phyloP scores from a whole-genome alignment of 1,140 invertebrate species.

The Calephelis virginiensis region DNA sequence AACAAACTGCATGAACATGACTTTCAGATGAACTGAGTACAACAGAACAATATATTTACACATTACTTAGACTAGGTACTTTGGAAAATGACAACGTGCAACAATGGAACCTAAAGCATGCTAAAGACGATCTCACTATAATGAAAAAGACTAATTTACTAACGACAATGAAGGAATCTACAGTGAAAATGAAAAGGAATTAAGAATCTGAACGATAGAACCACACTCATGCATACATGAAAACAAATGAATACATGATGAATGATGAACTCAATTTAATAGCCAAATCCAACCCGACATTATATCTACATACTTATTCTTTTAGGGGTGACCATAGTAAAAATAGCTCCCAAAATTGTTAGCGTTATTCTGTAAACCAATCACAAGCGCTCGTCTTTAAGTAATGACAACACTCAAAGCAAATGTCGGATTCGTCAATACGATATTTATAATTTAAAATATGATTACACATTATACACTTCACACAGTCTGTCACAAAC shows the following conservation, averaged over 20 bases:
- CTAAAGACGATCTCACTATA: conserved; percentile 14
- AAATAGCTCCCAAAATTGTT: conserved; percentile 44
- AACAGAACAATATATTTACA: too few species aligned
- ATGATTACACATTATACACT: conserved; percentile 29
- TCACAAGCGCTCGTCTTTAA: conserved; percentile 66
- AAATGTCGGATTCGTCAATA: conserved; percentile 70
- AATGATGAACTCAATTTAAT: conserved; percentile 46
- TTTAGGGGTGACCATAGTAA: conserved; percentile 24
- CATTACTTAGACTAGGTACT: neutral
- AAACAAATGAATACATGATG: conserved; percentile 33
- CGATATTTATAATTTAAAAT: conserved; percentile 37
- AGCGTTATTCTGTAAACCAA: conserved; percentile 75
- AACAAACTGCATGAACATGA: too few species aligned
- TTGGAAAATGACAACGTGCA: conserved; percentile 8
- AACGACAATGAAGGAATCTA: conserved; percentile 36
- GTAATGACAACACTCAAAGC: conserved; percentile 67
- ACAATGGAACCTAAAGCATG: conserved; percentile 22
- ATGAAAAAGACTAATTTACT: conserved; percentile 18
- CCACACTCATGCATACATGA: conserved; percentile 76
- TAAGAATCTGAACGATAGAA: conserved; percentile 51
- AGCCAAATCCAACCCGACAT: conserved; percentile 70
- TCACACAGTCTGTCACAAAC: conserved; percentile 37
- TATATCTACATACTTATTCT: conserved; percentile 45
- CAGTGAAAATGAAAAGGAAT: conserved; percentile 42
- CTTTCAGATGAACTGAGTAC: too few species aligned